phyloP scores from a whole-genome alignment of 1,140 invertebrate species.

The Lineus longissimus region DNA sequence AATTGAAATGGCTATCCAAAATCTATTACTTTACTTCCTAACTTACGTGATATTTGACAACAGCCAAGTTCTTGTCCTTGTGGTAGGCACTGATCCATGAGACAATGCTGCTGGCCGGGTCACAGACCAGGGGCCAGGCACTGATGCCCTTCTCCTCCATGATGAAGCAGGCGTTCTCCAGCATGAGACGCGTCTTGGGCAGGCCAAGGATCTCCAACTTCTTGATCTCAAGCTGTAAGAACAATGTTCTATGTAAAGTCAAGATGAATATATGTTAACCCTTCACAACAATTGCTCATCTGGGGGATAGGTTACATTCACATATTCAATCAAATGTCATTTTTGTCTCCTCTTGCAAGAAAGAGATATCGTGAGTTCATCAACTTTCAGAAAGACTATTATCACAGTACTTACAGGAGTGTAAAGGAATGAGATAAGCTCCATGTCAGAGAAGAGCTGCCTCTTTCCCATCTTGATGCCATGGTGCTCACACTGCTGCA shows the following conservation, averaged over 20 bases:
- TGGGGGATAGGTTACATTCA: neutral
- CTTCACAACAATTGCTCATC: neutral
- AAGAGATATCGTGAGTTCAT: neutral
- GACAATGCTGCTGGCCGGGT: constrained; percentile 45
- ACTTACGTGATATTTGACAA: constrained; percentile 48
- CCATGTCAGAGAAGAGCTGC: constrained; percentile 44
- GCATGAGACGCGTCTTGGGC: constrained; percentile 43
- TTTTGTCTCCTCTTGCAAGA: neutral
- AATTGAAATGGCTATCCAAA: no score
- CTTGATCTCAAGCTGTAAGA: constrained; percentile 42
- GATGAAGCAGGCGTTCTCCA: constrained; percentile 52
- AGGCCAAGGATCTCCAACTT: constrained; percentile 39
- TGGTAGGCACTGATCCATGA: constrained; percentile 43
- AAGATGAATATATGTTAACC: constrained; percentile 11
- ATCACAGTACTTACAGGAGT: constrained; percentile 43
- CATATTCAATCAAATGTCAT: neutral
- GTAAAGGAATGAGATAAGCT: constrained; percentile 46
- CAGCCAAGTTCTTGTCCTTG: constrained; percentile 35
- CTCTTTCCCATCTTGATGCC: constrained; percentile 41
- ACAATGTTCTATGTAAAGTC: constrained; percentile 1
- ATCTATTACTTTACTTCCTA: neutral
- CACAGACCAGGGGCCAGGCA: constrained; percentile 53
- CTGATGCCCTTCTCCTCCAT: constrained; percentile 46
- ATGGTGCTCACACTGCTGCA: constrained; percentile 51
- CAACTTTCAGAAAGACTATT: neutral